Conservation (phyloP, 2,888 invertebrate genomes). For the Microctonus hyperodae region DNA sequence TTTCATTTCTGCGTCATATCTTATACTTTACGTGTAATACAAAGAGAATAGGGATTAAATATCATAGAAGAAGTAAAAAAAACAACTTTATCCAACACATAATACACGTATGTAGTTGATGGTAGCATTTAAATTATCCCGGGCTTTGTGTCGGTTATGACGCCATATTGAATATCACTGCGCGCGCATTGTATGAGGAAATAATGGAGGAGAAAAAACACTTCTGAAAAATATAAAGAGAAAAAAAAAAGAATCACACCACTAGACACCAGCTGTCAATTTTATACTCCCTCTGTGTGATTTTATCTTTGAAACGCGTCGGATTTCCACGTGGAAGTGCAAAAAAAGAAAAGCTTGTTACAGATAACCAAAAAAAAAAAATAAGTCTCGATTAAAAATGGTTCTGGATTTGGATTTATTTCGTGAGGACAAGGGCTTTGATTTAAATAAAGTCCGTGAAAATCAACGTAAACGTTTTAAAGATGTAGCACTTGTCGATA, state of each 20-base stretch:
- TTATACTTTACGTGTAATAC: background rate
- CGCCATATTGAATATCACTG: too few species aligned
- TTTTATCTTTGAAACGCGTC: too few species aligned
- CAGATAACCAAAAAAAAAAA: background rate
- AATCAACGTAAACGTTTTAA: conserved; percentile 94
- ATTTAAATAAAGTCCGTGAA: conserved; percentile 88
- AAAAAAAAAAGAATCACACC: background rate
- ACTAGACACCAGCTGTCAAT: background rate
- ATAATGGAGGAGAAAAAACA: background rate
- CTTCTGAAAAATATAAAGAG: too few species aligned
- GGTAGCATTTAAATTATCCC: too few species aligned
- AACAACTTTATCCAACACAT: too few species aligned
- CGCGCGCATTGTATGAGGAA: background rate
- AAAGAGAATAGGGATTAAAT: background rate
- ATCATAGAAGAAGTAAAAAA: background rate
- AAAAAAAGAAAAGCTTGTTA: background rate
- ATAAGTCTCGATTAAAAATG: conserved; percentile 76
- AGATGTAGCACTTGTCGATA: conserved; percentile 89
- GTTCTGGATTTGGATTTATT: conserved; percentile 97
- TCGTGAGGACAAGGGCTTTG: conserved; percentile 93
- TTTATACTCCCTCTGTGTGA: too few species aligned
- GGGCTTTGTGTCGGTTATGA: too few species aligned
- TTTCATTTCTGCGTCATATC: background rate
- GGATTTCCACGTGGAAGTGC: background rate
- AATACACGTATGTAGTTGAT: too few species aligned